phyloP scores from a whole-genome alignment of 2,113 vertebrate genomes.

The Glaucidium brasilianum region DNA sequence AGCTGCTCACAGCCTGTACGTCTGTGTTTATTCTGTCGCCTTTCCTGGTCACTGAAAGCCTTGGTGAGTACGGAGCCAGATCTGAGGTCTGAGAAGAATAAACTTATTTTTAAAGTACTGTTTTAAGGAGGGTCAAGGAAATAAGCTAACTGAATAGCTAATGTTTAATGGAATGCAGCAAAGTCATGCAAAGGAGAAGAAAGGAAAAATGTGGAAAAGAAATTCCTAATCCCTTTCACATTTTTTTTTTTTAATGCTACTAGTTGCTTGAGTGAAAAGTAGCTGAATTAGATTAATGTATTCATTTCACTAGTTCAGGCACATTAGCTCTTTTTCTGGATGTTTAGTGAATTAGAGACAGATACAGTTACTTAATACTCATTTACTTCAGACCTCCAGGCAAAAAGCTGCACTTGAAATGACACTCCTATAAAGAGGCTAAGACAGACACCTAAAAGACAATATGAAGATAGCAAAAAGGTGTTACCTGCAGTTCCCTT shows the following conservation, averaged over 20 bases:
- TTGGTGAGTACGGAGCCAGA: neutral
- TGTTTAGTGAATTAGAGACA: slow-evolving; percentile 45
- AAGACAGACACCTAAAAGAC: neutral
- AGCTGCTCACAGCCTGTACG: neutral
- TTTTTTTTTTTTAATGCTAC: neutral
- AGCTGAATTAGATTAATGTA: slow-evolving; percentile 40
- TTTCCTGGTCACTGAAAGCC: neutral
- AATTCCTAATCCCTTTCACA: slow-evolving; percentile 1
- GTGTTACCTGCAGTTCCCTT: neutral
- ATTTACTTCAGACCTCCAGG: neutral
- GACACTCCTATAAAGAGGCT: neutral
- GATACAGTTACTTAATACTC: slow-evolving; percentile 38
- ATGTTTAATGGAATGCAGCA: neutral
- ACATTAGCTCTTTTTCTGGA: slow-evolving; percentile 38
- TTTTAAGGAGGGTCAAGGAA: neutral
- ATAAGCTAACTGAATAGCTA: neutral
- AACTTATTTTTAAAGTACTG: neutral
- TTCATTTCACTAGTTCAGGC: slow-evolving; percentile 12
- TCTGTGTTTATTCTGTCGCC: neutral
- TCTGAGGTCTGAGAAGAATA: neutral
- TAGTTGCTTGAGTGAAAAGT: slow-evolving; percentile 27
- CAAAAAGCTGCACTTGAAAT: neutral
- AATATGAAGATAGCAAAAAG: neutral
- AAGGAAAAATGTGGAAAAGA: slow-evolving; percentile 8
- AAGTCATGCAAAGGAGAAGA: neutral